Evolutionary conservation across 2,113 vertebrate species (phyloP), one percentile per base, ranked within the genome.

Genomic region (Epinephelus cyanopodus): DNA sequence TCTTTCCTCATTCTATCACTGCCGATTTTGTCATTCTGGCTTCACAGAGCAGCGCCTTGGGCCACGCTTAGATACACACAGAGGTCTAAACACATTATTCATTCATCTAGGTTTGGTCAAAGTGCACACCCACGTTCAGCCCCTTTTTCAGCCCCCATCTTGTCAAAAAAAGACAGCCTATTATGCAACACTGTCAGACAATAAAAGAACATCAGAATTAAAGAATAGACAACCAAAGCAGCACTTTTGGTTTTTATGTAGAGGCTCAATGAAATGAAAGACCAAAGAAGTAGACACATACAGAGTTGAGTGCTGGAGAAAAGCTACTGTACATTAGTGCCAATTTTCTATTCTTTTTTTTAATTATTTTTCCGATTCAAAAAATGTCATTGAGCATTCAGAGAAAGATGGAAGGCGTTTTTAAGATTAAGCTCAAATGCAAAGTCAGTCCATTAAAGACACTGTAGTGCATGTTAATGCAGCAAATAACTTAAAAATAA

Each of bases 1-100:
- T 57, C 48, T 47, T 60, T 74, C 58, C 62, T 81, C 77, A 74
- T 84, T 87, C 50, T 61, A 54, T 90, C 81, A n/a, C 79, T 58
- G 72, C 74, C 6, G 33, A 67, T 76, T 87, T 81, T 74, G 68
- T 81, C 73, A 81, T 63, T 61, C 64, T 19, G 57, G 68, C 50
- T 83, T 79, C 56, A 57, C 42, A 74, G 69, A 58, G 45, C 52
- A 65, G 37, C 65, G 74, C 81, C 81, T 53, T 2, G 6, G 47
- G 68, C 64, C 58, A 78, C 25, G 47, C 79, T 79, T 42, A 78
- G 37, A 79, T 42, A 83, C 74, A 77, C 69, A 23, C 68, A 74
- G 33, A 56, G 61, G 45, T 86, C 71, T 71, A 76, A 56, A 82
- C 33, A 58, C 57, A 70, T 74, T 81, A 77, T 75, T 74, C 75